Evolutionary conservation across 2,888 invertebrate genomes (phyloP).

Genomic region (Laspeyria flexula): DNA sequence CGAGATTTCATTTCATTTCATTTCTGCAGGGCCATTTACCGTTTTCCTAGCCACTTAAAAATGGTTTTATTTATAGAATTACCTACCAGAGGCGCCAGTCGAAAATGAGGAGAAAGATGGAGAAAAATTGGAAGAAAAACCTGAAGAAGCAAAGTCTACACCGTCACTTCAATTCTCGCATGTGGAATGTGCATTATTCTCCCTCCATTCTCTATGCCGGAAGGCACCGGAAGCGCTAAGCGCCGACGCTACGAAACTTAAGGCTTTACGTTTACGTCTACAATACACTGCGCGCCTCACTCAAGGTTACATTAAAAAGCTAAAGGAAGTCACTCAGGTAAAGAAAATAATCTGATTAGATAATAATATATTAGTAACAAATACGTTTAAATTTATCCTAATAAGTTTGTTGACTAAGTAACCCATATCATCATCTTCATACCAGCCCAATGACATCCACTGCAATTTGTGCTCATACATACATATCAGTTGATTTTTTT

Average conservation of each 20-base stretch:
- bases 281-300: conserved; percentile 97
- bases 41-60: too few relatives aligned
- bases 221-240: conserved; percentile 91
- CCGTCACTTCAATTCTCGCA: conserved; percentile 97
- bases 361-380: too few relatives aligned
- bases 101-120: conserved; percentile 79
- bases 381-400: too few relatives aligned
- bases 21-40: too few relatives aligned
- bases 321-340: conserved; percentile 87
- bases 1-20: too few relatives aligned
- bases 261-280: conserved; percentile 94
- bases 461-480: too few relatives aligned
- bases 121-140: conserved; percentile 66
- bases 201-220: conserved; percentile 91
- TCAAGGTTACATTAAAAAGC: conserved; percentile 92
- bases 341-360: background rate
- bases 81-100: conserved; percentile 94
- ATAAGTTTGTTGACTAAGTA: too few relatives aligned
- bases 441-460: too few relatives aligned
- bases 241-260: conserved; percentile 90
- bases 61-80: conserved; percentile 86
- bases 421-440: too few relatives aligned
- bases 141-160: conserved; percentile 79
- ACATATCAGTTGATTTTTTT: too few relatives aligned
- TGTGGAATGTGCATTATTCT: conserved; percentile 95